These are phyloP conservation scores for Metellina segmentata DNA, from an alignment of 2,888 invertebrate species.

Conservation along the genomic window DNA sequence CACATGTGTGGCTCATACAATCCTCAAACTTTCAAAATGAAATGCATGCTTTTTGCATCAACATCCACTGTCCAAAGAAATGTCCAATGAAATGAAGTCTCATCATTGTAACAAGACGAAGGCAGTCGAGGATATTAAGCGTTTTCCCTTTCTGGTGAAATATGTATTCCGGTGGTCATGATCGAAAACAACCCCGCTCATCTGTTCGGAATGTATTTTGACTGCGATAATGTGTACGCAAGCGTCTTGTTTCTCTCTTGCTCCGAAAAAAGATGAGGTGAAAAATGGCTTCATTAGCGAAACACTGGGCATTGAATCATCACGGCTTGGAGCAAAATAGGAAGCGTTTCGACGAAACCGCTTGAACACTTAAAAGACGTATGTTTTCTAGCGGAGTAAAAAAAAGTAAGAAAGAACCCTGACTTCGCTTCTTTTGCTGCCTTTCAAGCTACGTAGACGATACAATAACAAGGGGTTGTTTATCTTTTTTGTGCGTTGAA, in stretches of 20 bases:
- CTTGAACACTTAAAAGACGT: background rate
- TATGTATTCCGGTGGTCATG: background rate
- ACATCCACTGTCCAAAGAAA: background rate
- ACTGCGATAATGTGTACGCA: conserved; percentile 24
- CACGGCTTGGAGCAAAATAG: background rate
- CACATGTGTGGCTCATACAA: too few species aligned
- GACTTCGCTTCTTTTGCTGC: background rate
- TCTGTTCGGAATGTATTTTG: conserved; percentile 28
- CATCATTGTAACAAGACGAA: background rate
- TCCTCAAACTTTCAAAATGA: too few species aligned
- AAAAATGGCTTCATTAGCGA: conserved; percentile 56
- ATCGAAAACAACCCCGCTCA: background rate
- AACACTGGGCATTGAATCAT: conserved; percentile 40
- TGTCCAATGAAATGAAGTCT: too few species aligned
- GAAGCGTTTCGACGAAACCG: conserved; percentile 10
- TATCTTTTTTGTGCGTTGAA: background rate
- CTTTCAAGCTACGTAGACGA: conserved; percentile 39
- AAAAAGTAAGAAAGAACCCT: background rate
- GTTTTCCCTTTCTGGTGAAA: background rate
- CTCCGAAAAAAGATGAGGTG: conserved; percentile 4
- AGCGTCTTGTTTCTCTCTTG: conserved; percentile 13
- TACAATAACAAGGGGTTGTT: conserved; percentile 51
- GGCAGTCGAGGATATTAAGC: background rate
- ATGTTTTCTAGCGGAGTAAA: background rate
- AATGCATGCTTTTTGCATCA: too few species aligned